phyloP scores from a whole-genome alignment of 1,140 invertebrate species.

The Riptortus pedestris region DNA sequence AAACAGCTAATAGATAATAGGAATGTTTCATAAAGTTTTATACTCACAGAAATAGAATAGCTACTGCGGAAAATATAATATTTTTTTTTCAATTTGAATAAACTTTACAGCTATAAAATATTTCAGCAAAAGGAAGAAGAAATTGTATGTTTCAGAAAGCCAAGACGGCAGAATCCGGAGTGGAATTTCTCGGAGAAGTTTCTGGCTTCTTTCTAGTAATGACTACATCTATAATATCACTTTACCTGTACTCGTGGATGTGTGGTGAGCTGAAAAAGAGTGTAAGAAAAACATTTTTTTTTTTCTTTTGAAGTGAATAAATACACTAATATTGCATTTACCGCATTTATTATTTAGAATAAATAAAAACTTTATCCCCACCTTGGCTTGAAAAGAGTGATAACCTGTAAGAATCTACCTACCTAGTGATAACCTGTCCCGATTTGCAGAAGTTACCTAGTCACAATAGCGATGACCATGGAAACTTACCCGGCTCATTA shows the following conservation, averaged over 20 bases:
- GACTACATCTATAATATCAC: neutral
- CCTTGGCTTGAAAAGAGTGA: too few relatives aligned
- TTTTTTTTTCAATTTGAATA: too few relatives aligned
- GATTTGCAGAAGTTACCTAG: neutral
- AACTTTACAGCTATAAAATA: too few relatives aligned
- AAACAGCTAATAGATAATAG: too few relatives aligned
- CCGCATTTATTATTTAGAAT: neutral
- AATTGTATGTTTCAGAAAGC: conserved; percentile 1
- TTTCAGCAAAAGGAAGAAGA: too few relatives aligned
- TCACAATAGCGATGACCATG: too few relatives aligned
- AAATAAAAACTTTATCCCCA: too few relatives aligned
- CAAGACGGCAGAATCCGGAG: neutral
- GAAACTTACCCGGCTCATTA: too few relatives aligned
- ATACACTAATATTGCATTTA: neutral
- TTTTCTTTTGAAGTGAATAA: neutral
- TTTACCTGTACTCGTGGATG: conserved; percentile 3
- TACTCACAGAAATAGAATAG: too few relatives aligned
- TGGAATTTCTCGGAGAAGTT: neutral
- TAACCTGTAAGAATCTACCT: neutral
- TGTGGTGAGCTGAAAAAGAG: conserved; percentile 3
- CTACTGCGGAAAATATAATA: too few relatives aligned
- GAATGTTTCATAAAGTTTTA: too few relatives aligned
- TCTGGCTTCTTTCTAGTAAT: neutral
- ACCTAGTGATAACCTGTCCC: neutral
- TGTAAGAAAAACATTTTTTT: neutral